Base-by-base conservation (phyloP, 1,140 invertebrate genomes). In the Drosophila parabipectinata region DNA sequence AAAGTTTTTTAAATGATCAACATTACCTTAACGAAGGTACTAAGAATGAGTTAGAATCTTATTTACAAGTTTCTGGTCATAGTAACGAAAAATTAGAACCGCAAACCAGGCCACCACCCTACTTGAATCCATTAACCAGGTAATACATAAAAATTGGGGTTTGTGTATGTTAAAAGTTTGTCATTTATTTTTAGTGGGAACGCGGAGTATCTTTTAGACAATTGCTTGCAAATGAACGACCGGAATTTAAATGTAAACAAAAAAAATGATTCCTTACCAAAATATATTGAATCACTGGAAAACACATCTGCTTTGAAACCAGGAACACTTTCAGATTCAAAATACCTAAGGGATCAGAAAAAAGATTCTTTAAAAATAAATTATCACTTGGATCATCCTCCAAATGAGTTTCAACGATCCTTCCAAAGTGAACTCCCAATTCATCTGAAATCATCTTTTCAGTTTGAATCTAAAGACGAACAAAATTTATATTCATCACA, bases 401-500 rank as follows among this genome's bases (percentile, higher is more conserved):
- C 69, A 56, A 37, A 37, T 37, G 34, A 12, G 10, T 37, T 37
- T 37, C 10, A 37, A 37, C 4, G 9, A 4, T 28, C 26, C 4
- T 28, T 28, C 5, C 26, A 28, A 6, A 28, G 26, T 28, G 34
- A 37, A 12, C 10, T 4, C 4, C 10, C 12, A n/a, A 10, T 12
- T 34, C 32, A 34, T 37, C 10, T 12, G 34, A 10, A 37, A 12
- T n/a, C 41, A 44, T 44, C n/a, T 15, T 44, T 44, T 44, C n/a
- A 14, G 41, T 44, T 44, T 7, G 24, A 68, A 12, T 30, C 62
- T n/a, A n/a, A 9, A 37, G 83, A 79, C 48, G 72, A 74, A 15
- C 79, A 77, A 72, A 84, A 87, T 76, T 56, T 84, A 21, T 71
- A 76, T 15, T 68, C 62, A 44, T 37, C 74, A 24, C 76, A 81